A percentile compares a stretch with the other conserved stretches of the same genome.
Conservation (phyloP, 2,113 vertebrate species). For the Chaenogobius annularis region DNA sequence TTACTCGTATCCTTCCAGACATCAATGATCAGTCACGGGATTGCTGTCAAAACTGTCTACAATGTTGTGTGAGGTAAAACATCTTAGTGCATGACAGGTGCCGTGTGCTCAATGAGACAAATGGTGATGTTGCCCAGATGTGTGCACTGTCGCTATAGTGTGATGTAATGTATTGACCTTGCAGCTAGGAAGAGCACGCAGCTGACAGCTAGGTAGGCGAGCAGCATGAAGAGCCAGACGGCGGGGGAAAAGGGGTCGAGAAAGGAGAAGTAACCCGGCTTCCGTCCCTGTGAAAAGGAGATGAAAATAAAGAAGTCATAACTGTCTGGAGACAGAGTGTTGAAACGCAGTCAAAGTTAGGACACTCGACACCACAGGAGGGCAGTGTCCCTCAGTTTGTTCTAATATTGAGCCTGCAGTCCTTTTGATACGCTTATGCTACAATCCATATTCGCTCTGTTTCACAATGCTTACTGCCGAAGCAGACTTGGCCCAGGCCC, state of each 20-base stretch:
- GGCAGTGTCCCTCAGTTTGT: slow-evolving; percentile 58
- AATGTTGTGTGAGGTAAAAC: slow-evolving; percentile 23
- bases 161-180: slow-evolving; percentile 79
- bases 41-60: slow-evolving; percentile 38
- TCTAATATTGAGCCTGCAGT: slow-evolving; percentile 47
- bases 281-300: slow-evolving; percentile 81
- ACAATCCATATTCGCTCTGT: slow-evolving; percentile 58
- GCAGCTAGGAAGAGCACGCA: slow-evolving; percentile 93
- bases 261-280: slow-evolving; percentile 95
- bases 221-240: slow-evolving; percentile 95
- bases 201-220: slow-evolving; percentile 94
- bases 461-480: slow-evolving; percentile 53
- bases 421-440: slow-evolving; percentile 52
- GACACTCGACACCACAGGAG: slow-evolving; percentile 60
- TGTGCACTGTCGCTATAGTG: slow-evolving; percentile 27
- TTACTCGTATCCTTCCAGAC: slow-evolving; percentile 14
- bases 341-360: slow-evolving; percentile 30
- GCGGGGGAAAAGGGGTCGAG: slow-evolving; percentile 94
- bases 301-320: slow-evolving; percentile 14
- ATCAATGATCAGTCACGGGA: slow-evolving; percentile 34
- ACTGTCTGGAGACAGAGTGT: slow-evolving; percentile 11
- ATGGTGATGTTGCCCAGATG: slow-evolving; percentile 33
- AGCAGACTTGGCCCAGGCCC: slow-evolving; percentile 44
- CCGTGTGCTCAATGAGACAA: slow-evolving; percentile 44
- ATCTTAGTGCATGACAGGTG: slow-evolving; percentile 29